Conservation (phyloP, 1,140 invertebrate species). For the Gonatopus flavifemur region DNA sequence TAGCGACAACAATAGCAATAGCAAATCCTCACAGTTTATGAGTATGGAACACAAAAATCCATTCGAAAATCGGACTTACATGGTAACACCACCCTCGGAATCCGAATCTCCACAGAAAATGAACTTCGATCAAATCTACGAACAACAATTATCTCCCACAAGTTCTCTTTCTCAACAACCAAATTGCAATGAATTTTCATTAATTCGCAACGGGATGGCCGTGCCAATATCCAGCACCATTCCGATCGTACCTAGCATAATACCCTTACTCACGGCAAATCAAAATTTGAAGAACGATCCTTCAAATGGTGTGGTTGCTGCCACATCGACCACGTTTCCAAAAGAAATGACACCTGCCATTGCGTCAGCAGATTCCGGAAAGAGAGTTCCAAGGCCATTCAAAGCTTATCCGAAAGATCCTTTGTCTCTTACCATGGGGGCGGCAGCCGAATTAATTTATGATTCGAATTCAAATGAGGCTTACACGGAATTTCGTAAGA, state of each 20-base stretch:
- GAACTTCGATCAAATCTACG: conserved; percentile 20
- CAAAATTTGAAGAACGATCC: no score
- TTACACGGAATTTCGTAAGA: conserved; percentile 68
- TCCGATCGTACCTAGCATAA: neutral
- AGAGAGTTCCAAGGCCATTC: conserved; percentile 64
- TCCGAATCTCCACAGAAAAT: conserved; percentile 29
- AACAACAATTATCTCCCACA: neutral
- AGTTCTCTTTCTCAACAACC: no score
- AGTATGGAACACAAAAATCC: conserved; percentile 24
- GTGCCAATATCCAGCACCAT: conserved; percentile 13
- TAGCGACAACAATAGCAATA: neutral
- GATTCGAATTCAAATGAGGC: conserved; percentile 62
- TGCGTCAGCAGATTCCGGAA: conserved; percentile 7
- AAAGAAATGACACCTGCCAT: neutral
- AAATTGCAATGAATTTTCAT: no score
- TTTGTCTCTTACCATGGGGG: conserved; percentile 59
- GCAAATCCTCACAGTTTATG: neutral
- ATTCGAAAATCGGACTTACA: conserved; percentile 22
- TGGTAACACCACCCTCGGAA: conserved; percentile 44
- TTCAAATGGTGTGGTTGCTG: neutral
- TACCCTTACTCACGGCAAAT: neutral
- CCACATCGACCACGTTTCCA: neutral
- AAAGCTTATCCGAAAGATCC: conserved; percentile 74
- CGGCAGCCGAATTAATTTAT: conserved; percentile 51
- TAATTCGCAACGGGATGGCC: no score